A percentile compares a stretch with the other conserved stretches of the same genome.
Evolutionary conservation across 2,888 invertebrate species (phyloP).

Genomic region (Syrista parreyssii): DNA sequence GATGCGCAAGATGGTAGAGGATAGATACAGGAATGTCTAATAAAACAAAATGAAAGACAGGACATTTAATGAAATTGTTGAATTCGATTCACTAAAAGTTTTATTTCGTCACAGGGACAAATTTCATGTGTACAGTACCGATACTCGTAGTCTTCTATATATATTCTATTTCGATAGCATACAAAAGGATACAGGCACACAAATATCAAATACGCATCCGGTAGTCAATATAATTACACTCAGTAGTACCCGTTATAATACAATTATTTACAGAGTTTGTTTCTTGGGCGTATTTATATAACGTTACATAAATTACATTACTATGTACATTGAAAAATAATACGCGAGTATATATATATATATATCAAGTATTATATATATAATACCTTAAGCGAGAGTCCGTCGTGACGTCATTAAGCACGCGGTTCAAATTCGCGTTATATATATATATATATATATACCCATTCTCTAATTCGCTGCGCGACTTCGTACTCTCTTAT

Average conservation of each 20-base stretch:
- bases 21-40: conserved; percentile 3
- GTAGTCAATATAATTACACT: conserved; percentile 61
- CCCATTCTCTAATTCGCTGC: background rate
- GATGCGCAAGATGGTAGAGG: background rate
- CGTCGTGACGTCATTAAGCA: background rate
- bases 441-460: background rate
- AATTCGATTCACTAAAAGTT: conserved; percentile 61
- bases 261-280: conserved; percentile 50
- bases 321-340: conserved; percentile 54
- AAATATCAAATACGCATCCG: conserved; percentile 64
- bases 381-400: conserved; percentile 18
- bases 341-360: conserved; percentile 12
- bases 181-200: conserved; percentile 66
- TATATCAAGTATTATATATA: conserved; percentile 26
- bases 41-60: conserved; percentile 11
- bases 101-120: conserved; percentile 58
- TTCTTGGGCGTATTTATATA: conserved; percentile 33
- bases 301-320: conserved; percentile 57
- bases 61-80: background rate
- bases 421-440: background rate
- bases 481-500: background rate
- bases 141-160: conserved; percentile 43
- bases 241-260: conserved; percentile 53
- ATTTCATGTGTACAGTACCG: conserved; percentile 52
- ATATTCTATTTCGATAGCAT: conserved; percentile 55